A percentile compares a stretch with the other conserved stretches of the same genome.
phyloP scores from a whole-genome alignment of 1,140 invertebrate genomes.

The Drosophila equinoxialis region DNA sequence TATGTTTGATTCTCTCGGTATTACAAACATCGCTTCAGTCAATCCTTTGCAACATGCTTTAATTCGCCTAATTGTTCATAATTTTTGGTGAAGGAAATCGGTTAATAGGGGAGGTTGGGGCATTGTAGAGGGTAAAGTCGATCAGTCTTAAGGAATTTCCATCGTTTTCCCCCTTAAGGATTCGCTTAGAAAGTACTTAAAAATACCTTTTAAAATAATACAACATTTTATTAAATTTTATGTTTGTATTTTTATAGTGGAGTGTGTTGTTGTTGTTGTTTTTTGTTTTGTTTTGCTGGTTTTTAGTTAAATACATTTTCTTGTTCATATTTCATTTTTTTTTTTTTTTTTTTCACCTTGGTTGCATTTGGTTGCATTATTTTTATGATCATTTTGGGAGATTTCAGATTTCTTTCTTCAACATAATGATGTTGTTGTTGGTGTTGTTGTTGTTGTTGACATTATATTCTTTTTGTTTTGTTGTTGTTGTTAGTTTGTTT shows the following conservation, averaged over 20 bases:
- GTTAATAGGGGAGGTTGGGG: too few relatives aligned
- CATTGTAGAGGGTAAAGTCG: too few relatives aligned
- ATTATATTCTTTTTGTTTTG: conserved; percentile 26
- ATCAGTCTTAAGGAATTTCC: too few relatives aligned
- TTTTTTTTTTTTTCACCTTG: conserved; percentile 64
- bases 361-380: conserved; percentile 51
- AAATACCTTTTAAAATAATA: neutral
- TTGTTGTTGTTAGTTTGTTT: conserved; percentile 9
- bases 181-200: neutral
- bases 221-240: neutral
- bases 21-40: too few relatives aligned
- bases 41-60: too few relatives aligned
- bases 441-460: conserved; percentile 1
- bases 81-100: too few relatives aligned
- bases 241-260: conserved; percentile 9
- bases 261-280: neutral
- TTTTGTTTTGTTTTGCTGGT: neutral
- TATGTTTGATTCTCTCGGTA: too few relatives aligned
- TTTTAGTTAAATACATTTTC: conserved; percentile 48
- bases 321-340: conserved; percentile 47
- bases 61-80: too few relatives aligned
- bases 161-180: too few relatives aligned
- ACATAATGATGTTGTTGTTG: neutral
- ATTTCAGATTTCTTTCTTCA: neutral
- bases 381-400: conserved; percentile 19